These are phyloP conservation scores for Noctuana brunneofusca DNA, from an alignment of 2,888 invertebrate genomes.

Conservation along the genomic window DNA sequence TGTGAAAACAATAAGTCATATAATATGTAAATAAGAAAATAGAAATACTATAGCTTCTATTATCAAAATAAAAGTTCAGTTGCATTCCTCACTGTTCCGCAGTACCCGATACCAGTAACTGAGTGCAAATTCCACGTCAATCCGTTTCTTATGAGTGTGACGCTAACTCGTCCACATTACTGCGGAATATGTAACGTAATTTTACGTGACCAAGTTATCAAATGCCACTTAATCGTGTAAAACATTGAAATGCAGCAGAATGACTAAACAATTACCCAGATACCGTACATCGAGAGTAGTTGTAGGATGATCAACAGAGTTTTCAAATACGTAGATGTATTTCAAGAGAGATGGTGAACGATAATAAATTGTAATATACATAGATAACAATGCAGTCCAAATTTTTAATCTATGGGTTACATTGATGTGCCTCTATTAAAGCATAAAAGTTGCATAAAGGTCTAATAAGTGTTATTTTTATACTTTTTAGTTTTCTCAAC, in stretches of 20 bases:
- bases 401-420: no score
- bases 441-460: no score
- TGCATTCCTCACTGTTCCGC: background rate
- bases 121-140: conserved; percentile 7
- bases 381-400: no score
- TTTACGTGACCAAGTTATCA: conserved; percentile 22
- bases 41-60: no score
- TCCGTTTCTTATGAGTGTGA: conserved; percentile 21
- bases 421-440: no score
- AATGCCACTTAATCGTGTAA: conserved; percentile 13
- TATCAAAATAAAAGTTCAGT: background rate
- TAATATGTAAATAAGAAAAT: no score
- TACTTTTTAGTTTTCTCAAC: no score
- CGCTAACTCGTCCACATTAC: conserved; percentile 20
- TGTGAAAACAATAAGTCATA: no score
- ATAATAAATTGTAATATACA: no score
- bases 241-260: conserved; percentile 19
- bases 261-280: conserved; percentile 9
- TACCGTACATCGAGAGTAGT: background rate
- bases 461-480: no score
- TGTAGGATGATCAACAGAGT: background rate
- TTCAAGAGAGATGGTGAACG: no score
- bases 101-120: background rate
- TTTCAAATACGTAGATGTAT: no score
- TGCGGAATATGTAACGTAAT: conserved; percentile 19